phyloP scores from a whole-genome alignment of 2,113 vertebrate genomes.

The Alethe castanea region DNA sequence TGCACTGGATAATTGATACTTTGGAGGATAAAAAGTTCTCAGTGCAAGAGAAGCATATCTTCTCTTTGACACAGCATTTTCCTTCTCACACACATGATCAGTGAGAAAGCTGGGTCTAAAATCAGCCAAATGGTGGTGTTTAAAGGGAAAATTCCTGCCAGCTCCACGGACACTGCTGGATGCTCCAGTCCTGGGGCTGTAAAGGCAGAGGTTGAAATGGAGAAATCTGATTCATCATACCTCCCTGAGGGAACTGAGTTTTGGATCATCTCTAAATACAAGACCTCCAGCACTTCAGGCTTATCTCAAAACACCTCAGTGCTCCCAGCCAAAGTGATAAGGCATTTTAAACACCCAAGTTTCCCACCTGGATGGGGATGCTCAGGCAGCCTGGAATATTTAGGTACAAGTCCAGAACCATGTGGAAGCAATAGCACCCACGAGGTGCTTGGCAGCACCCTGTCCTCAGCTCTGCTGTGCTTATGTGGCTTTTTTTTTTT shows the following conservation, averaged over 20 bases:
- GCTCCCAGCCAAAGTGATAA: neutral
- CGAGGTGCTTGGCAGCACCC: neutral
- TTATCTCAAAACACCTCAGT: neutral
- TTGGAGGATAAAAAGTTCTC: neutral
- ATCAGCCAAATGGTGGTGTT: neutral
- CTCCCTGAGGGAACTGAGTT: neutral
- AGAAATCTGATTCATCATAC: neutral
- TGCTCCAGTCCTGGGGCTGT: neutral
- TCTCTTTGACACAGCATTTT: neutral
- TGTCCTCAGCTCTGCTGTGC: neutral
- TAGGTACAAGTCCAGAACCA: neutral
- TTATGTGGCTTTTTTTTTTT: neutral
- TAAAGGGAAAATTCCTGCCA: neutral
- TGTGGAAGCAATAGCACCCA: neutral
- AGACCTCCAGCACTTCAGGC: neutral
- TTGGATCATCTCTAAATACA: neutral
- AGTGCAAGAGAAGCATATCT: neutral
- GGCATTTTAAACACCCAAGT: neutral
- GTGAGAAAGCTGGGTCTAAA: neutral
- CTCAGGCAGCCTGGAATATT: neutral
- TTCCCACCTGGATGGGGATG: neutral
- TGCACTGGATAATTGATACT: conserved; percentile 3
- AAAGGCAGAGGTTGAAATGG: neutral
- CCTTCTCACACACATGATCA: neutral
- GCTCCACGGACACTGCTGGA: neutral